phyloP scores from a whole-genome alignment of 2,888 invertebrate species.

The Sinhomidia bicolor region DNA sequence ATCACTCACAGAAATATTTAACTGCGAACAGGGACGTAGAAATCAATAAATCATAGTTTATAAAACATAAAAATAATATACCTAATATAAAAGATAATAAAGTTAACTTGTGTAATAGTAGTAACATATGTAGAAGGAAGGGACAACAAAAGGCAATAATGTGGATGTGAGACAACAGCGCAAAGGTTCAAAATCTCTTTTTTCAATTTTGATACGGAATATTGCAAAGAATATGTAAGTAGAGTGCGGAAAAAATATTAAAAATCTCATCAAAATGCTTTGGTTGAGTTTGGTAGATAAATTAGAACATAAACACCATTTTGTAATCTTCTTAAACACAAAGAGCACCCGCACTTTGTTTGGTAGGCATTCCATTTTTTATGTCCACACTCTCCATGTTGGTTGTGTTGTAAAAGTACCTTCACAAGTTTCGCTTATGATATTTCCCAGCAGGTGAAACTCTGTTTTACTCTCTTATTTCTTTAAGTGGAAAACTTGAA shows the following conservation, averaged over 20 bases:
- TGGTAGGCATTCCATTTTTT: background rate
- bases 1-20: background rate
- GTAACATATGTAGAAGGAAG: background rate
- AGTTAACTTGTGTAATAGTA: background rate
- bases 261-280: background rate
- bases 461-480: conserved; percentile 8
- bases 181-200: too few species aligned
- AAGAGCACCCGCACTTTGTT: background rate
- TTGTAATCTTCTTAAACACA: background rate
- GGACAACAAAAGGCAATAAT: background rate
- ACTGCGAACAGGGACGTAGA: too few species aligned
- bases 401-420: conserved; percentile 15
- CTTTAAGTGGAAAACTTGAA: background rate
- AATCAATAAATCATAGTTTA: too few species aligned
- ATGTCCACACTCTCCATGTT: background rate
- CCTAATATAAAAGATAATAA: too few species aligned
- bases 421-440: conserved; percentile 46
- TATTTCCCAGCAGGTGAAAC: conserved; percentile 42
- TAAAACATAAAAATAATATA: too few species aligned
- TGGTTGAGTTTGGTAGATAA: background rate
- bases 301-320: conserved; percentile 15
- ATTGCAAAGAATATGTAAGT: background rate
- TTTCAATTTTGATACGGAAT: too few species aligned
- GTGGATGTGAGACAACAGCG: too few species aligned
- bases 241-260: background rate